phyloP scores from a whole-genome alignment of 2,797 vertebrate genomes.

The Darevskia mixta region DNA sequence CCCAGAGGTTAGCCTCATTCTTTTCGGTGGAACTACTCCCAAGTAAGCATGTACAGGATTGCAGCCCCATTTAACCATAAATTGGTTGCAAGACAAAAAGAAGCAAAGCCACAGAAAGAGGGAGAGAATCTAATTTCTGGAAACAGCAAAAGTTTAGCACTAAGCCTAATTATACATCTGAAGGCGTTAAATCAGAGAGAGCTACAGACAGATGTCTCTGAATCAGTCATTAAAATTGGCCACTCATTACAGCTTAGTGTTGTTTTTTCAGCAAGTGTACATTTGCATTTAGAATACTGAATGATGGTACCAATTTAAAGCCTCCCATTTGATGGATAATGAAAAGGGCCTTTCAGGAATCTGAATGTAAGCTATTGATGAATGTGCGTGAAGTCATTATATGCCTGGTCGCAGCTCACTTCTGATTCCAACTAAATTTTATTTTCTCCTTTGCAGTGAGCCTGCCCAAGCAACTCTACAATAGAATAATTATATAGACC shows the following conservation, averaged over 20 bases:
- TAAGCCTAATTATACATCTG: slow-evolving; percentile 10
- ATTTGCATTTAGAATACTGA: slow-evolving; percentile 42
- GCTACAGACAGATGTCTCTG: neutral
- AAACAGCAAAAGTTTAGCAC: neutral
- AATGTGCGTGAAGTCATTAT: slow-evolving; percentile 19
- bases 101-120: neutral
- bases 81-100: neutral
- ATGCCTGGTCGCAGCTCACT: slow-evolving; percentile 13
- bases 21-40: neutral
- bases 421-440: slow-evolving; percentile 29
- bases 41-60: neutral
- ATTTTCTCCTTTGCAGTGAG: slow-evolving; percentile 23
- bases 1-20: neutral
- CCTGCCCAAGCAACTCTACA: neutral
- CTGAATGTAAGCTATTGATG: slow-evolving; percentile 1
- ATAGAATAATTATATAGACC: slow-evolving; percentile 53
- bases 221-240: slow-evolving; percentile 32
- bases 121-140: neutral
- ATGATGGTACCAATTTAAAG: slow-evolving; percentile 35
- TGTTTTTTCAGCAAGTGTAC: slow-evolving; percentile 18
- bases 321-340: neutral
- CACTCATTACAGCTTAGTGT: slow-evolving; percentile 9
- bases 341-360: slow-evolving; percentile 18
- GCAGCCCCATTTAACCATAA: neutral
- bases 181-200: slow-evolving; percentile 39